phyloP scores from a whole-genome alignment of 2,113 vertebrate species.

The Heteronetta atricapilla region DNA sequence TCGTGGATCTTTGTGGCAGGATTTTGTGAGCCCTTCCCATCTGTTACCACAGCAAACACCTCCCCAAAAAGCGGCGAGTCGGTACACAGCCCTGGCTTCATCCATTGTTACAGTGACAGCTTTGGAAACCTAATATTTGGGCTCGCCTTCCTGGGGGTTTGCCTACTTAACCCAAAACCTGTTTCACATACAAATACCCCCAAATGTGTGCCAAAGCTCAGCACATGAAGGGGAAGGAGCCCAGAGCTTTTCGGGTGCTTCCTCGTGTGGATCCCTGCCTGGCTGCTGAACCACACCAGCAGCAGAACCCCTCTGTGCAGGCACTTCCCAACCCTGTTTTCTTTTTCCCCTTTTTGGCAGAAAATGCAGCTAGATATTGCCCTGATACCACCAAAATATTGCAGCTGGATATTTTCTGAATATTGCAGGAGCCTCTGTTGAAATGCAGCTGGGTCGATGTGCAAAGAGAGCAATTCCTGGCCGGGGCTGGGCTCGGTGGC shows the following conservation, averaged over 20 bases:
- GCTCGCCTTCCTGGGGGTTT: background rate
- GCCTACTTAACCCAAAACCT: slow-evolving; percentile 24
- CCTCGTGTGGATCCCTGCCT: background rate
- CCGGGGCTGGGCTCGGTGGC: too few species aligned
- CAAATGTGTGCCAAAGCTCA: fast-evolving
- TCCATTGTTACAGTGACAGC: background rate
- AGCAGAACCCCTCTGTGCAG: fast-evolving
- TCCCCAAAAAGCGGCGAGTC: background rate
- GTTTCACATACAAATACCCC: background rate
- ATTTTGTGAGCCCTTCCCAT: background rate
- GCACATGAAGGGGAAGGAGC: background rate
- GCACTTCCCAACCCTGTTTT: background rate
- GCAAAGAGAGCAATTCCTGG: background rate
- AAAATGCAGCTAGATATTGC: background rate
- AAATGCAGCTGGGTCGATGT: too few species aligned
- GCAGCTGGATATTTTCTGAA: too few species aligned
- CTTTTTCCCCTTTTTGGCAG: background rate
- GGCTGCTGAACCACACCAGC: background rate
- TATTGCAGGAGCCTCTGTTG: too few species aligned
- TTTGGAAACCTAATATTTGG: slow-evolving; percentile 24
- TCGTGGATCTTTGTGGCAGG: background rate
- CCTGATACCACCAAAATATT: background rate
- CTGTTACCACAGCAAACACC: background rate
- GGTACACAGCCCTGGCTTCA: slow-evolving; percentile 17
- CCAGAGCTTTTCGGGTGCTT: background rate